phyloP scores from a whole-genome alignment of 2,888 invertebrate species.

The Toxonevra muliebris region DNA sequence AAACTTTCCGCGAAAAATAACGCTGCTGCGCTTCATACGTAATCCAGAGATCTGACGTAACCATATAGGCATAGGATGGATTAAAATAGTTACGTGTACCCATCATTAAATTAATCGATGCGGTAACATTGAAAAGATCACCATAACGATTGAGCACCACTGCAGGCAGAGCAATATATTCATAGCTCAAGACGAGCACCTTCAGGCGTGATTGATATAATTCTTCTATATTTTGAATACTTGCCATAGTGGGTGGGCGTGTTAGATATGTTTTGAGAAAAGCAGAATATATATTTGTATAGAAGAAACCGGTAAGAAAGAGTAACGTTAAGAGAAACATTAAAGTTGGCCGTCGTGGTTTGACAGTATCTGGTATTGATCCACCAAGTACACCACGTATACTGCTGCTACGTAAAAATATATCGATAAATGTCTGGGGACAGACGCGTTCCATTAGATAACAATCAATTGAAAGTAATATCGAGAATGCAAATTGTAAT shows the following conservation, averaged over 20 bases:
- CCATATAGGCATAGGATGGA: too few species aligned
- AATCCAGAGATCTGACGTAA: too few species aligned
- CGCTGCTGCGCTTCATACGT: too few species aligned
- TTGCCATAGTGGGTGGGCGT: background rate
- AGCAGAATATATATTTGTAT: background rate
- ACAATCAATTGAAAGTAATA: background rate
- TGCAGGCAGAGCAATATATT: too few species aligned
- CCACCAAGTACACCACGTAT: slow-evolving; percentile 15
- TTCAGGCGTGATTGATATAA: too few species aligned
- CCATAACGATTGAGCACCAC: too few species aligned
- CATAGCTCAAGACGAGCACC: too few species aligned
- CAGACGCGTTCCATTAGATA: background rate
- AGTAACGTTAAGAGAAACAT: background rate
- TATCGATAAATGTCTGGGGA: background rate
- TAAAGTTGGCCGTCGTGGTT: background rate
- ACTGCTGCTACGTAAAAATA: background rate
- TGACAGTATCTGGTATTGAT: too few species aligned
- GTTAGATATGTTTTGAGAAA: slow-evolving; percentile 8
- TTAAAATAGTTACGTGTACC: too few species aligned
- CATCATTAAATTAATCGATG: too few species aligned
- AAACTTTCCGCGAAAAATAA: too few species aligned
- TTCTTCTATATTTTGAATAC: background rate
- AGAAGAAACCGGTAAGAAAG: background rate
- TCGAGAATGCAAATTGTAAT: background rate
- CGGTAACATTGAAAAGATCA: too few species aligned